Conservation (phyloP, 2,113 vertebrate genomes). For the Plecturocebus donacophilus region DNA sequence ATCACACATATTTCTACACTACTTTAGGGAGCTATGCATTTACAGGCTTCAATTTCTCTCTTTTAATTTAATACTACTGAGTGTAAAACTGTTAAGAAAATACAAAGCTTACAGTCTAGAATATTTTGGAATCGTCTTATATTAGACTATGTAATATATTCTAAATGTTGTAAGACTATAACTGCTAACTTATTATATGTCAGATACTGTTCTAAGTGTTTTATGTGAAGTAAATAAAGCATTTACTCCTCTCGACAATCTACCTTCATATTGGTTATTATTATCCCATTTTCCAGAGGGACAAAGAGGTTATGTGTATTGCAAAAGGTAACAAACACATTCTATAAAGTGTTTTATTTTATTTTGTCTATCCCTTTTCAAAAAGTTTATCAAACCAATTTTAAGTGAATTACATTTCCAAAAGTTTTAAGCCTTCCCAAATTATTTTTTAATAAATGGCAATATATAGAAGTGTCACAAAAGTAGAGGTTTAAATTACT, state of each 20-base stretch:
- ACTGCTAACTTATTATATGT: neutral
- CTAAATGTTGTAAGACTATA: neutral
- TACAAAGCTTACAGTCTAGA: neutral
- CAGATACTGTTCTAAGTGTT: neutral
- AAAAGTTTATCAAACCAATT: neutral
- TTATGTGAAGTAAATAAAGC: neutral
- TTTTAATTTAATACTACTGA: neutral
- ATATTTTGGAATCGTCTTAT: neutral
- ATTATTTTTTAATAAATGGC: conserved; percentile 18
- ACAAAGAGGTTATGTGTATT: conserved; percentile 10
- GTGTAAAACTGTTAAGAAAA: neutral
- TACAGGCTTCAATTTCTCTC: neutral
- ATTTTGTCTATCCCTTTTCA: neutral
- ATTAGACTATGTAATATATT: conserved; percentile 7
- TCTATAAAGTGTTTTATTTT: neutral
- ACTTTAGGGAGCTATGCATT: neutral
- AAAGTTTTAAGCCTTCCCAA: neutral
- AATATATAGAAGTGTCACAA: neutral
- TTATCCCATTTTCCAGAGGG: conserved; percentile 11
- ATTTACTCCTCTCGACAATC: neutral
- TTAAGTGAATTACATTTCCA: conserved; percentile 43
- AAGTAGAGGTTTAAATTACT: neutral
- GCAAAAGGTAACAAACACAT: neutral
- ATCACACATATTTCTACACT: neutral
- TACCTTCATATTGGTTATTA: neutral